phyloP scores from a whole-genome alignment of 2,888 invertebrate genomes.

The Sycophila texana region DNA sequence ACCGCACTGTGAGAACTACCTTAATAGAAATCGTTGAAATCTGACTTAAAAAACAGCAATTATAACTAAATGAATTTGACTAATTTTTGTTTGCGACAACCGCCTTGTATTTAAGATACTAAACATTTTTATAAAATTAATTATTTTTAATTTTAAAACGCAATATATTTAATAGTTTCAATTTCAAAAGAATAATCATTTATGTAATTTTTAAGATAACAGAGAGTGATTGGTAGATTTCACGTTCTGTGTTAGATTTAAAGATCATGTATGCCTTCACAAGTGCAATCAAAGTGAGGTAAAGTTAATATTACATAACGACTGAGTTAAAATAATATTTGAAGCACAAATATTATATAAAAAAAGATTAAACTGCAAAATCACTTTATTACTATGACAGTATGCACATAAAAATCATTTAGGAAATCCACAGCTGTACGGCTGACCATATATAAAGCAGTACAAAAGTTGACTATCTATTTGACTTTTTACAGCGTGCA shows the following conservation, averaged over 20 bases:
- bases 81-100: neutral
- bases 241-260: neutral
- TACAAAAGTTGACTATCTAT: no score
- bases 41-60: neutral
- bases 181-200: neutral
- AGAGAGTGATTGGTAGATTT: neutral
- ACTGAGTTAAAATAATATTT: slow-evolving; percentile 19
- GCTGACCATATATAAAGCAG: no score
- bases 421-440: no score
- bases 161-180: neutral
- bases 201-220: neutral
- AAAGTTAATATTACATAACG: slow-evolving; percentile 13
- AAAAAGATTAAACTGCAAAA: no score
- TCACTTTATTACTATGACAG: no score
- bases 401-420: no score
- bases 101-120: no score
- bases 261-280: slow-evolving; percentile 12
- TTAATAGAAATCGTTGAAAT: slow-evolving; percentile 12
- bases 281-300: slow-evolving; percentile 4
- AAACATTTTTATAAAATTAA: neutral
- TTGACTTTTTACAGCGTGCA: no score
- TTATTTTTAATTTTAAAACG: neutral
- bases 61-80: neutral
- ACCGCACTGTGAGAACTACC: neutral
- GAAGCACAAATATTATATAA: no score